Evolutionary conservation across 2,113 vertebrate genomes (phyloP), one percentile per base, ranked within the genome.

Genomic region (Melanostigma gelatinosum): DNA sequence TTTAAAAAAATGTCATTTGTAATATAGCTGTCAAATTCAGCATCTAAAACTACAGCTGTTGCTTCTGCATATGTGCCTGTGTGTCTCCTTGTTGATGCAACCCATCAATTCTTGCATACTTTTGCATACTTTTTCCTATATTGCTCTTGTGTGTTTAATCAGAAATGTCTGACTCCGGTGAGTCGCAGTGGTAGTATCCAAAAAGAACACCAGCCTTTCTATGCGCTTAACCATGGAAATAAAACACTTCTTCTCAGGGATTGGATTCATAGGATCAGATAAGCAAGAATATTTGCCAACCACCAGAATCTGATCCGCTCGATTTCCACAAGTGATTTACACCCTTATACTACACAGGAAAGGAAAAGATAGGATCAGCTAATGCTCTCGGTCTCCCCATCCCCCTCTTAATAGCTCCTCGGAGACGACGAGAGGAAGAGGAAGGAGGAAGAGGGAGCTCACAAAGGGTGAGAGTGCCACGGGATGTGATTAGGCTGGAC

Each of bases 401-500:
- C 62, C 67, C 63, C 36, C 54, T 75, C 52, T 72, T 87, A 80
- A 83, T 79, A 87, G 84, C 52, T 79, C 83, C 75, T 89, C 62
- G 10, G 76, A 81, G 81, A 81, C 71, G 71, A 84, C 11, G 12
- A 79, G 79, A 87, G 75, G 82, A 88, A 91, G 85, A 85, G 83
- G 85, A 80, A 85, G 77, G 86, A 91, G 86, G 81, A 93, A 89
- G 88, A 88, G 83, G 84, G 80, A 88, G 85, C 84, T 91, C 89
- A 82, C 78, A 85, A 81, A 88, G 88, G 85, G 88, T 83, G 86
- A 94, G 91, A 93, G 90, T 92, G 91, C 93, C 92, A 93, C 36
- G 77, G 92, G 92, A 95, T 92, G 90, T 93, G 94, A 95, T 95
- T 94, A 94, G 91, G 79, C 85, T 86, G 89, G 94, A 94, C 93